Base-by-base conservation (phyloP, 2,888 invertebrate species). In the Catocala sponsa region DNA sequence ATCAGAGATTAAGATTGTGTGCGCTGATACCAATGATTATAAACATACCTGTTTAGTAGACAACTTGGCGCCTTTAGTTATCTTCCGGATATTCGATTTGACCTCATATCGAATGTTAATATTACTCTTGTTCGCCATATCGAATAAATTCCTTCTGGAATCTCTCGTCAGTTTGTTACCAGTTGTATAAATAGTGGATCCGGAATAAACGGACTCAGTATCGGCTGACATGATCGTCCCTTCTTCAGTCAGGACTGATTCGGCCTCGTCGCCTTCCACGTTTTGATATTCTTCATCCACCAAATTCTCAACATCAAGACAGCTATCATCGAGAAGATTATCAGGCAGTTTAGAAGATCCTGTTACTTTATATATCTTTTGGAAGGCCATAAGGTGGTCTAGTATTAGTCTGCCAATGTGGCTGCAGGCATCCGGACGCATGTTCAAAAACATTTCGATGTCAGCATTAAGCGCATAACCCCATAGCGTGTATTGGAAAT, bases 351-450 rank as follows among this genome's bases (percentile, higher is more conserved):
- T 88, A 0, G 84, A 63, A 0, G 81, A 74, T 0, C 82, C 83
- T 0, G 85, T 86, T 0, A 87, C 90, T 78, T 94, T 94, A 68
- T 94, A 95, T 55, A 93, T 92, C 79, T 91, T 94, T 65, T 94
- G 90, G 67, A 95, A 92, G 0, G 95, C 94, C 84, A 94, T 94
- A 4, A 95, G 84, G 68, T 95, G 95, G 57, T 95, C 91, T 15
- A 95, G 88, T 33, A 96, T 91, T 43, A 95, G 91, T 61, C 95
- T 84, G 0, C 96, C 96, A 48, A 96, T 88, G 32, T 92, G 88
- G 11, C 95, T 95, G 82, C 95, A 95, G 11, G 95, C 94, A 72
- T 95, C 95, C 0, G 95, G 95, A 0, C 95, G 87, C 88, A 96
- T 91, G 81, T 95, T 95, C 1, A 96, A 82, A 65, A 96, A 93